Evolutionary conservation across 2,888 invertebrate genomes (phyloP).

Genomic region (Rhagium mordax): DNA sequence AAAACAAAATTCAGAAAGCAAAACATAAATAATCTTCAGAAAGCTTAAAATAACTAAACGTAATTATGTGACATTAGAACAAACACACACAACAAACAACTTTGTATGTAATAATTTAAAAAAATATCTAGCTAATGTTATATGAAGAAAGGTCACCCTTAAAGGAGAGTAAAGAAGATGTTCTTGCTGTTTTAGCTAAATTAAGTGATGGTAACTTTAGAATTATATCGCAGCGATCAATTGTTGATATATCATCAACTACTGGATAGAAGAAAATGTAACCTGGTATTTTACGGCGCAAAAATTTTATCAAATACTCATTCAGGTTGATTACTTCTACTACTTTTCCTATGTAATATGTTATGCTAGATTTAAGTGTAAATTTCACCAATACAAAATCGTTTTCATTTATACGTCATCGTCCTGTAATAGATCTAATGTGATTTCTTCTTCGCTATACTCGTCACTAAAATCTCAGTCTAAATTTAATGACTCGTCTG

Average conservation of each 20-base stretch:
- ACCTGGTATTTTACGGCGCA: not conserved
- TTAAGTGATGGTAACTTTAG: constrained; percentile 25
- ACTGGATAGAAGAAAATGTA: not conserved
- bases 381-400: not conserved
- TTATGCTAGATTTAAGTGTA: not conserved
- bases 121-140: not conserved
- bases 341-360: not conserved
- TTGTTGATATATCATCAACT: not conserved
- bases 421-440: constrained; percentile 4
- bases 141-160: constrained; percentile 5
- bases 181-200: constrained; percentile 19
- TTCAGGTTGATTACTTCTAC: not conserved
- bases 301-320: not conserved
- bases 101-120: not conserved
- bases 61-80: too few species aligned
- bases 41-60: too few species aligned
- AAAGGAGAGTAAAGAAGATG: constrained; percentile 18
- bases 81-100: not conserved
- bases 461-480: constrained; percentile 10
- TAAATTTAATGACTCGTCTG: not conserved
- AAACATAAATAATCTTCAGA: not conserved
- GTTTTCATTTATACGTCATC: not conserved
- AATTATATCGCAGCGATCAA: constrained; percentile 8
- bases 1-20: not conserved
- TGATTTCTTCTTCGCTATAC: constrained; percentile 1